Evolutionary conservation across 2,113 vertebrate species (phyloP).

Genomic region (Erpornis zantholeuca): DNA sequence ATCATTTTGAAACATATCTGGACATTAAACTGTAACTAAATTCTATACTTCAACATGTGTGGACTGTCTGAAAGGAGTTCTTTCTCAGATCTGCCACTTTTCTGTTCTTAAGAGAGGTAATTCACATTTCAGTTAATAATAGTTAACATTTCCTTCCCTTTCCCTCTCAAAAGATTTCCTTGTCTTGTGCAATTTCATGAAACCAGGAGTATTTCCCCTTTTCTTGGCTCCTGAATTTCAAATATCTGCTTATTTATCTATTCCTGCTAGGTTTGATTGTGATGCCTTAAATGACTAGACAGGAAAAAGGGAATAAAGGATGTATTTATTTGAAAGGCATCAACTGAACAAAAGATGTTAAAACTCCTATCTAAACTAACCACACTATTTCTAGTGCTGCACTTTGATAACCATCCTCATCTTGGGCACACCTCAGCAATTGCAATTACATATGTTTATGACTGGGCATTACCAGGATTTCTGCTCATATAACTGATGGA

Average conservation of each 20-base stretch:
- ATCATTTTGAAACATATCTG: neutral
- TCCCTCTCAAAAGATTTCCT: neutral
- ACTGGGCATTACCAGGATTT: neutral
- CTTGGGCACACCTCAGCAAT: neutral
- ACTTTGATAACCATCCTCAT: neutral
- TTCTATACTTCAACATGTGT: neutral
- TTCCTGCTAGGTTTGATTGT: neutral
- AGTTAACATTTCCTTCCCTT: neutral
- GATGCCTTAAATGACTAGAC: too few relatives aligned
- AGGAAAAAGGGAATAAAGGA: too few relatives aligned
- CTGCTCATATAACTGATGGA: neutral
- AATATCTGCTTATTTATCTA: neutral
- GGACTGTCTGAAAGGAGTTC: neutral
- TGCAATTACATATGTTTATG: neutral
- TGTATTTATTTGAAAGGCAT: too few relatives aligned
- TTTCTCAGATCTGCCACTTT: neutral
- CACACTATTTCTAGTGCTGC: neutral
- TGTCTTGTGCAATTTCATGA: neutral
- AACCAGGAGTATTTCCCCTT: neutral
- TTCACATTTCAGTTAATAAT: neutral
- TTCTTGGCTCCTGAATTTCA: neutral
- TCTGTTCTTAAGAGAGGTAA: neutral
- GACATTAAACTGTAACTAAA: neutral
- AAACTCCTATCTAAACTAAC: neutral
- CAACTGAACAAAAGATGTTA: neutral